Percentiles rank a stretch among this genome's conserved stretches.
Conservation (phyloP, 2,888 invertebrate genomes). For the Spialia ferax region DNA sequence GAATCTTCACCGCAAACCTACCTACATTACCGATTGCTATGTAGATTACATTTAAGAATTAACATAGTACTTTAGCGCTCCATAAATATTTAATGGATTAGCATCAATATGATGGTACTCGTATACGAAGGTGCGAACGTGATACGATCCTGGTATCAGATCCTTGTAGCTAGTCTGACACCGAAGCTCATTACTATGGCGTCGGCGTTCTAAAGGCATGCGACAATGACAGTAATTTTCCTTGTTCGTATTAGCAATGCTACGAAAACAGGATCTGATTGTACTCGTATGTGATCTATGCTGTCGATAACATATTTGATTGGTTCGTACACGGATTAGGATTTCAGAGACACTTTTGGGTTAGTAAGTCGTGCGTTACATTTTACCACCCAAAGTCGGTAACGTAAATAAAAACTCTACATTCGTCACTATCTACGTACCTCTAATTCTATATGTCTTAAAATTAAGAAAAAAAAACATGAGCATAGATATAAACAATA, state of each 20-base stretch:
- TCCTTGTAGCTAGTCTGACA: conserved; percentile 44
- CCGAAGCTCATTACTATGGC: conserved; percentile 46
- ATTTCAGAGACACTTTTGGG: not conserved
- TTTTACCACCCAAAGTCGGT: not conserved
- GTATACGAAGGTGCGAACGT: conserved; percentile 41
- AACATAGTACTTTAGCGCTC: not conserved
- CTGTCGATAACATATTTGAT: not conserved
- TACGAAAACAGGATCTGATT: conserved; percentile 40
- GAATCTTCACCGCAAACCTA: too few species aligned
- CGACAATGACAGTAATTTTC: conserved; percentile 52
- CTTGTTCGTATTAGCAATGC: conserved; percentile 46
- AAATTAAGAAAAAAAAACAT: too few species aligned
- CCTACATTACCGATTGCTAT: too few species aligned
- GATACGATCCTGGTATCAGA: conserved; percentile 29
- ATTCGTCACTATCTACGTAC: too few species aligned
- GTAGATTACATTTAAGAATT: conserved; percentile 2
- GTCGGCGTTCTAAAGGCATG: conserved; percentile 41
- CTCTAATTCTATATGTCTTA: too few species aligned
- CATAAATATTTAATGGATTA: conserved; percentile 18
- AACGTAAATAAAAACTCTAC: too few species aligned
- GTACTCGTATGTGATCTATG: conserved; percentile 14
- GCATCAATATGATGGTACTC: not conserved
- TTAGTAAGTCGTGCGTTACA: too few species aligned
- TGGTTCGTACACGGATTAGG: not conserved
- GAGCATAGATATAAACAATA: too few species aligned